Conservation (phyloP, 2,888 invertebrate genomes). For the Synergus japonicus region DNA sequence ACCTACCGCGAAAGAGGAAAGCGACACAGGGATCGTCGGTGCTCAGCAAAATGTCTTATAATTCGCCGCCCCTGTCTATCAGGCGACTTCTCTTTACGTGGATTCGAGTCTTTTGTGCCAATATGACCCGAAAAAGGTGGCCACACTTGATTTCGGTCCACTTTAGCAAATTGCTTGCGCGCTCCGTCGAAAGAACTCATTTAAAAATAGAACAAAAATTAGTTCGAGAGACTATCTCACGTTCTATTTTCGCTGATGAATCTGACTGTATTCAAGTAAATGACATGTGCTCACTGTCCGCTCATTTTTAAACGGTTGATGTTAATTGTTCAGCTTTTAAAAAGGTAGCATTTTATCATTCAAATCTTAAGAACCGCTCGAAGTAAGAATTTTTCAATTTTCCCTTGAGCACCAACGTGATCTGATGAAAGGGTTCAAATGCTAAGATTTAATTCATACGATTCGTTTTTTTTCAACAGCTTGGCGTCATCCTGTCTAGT, state of each 20-base stretch:
- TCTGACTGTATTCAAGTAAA: too few relatives aligned
- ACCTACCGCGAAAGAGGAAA: slow-evolving; percentile 43
- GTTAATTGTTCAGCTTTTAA: too few relatives aligned
- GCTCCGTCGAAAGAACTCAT: slow-evolving; percentile 32
- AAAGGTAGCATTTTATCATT: too few relatives aligned
- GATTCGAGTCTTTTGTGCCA: slow-evolving; percentile 72
- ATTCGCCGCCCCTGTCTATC: slow-evolving; percentile 71
- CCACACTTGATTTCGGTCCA: slow-evolving; percentile 65
- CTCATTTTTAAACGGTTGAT: too few relatives aligned
- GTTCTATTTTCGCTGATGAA: slow-evolving; percentile 19
- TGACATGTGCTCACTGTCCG: too few relatives aligned
- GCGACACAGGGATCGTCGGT: slow-evolving; percentile 42
- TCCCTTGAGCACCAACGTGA: too few relatives aligned
- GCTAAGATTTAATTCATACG: slow-evolving; percentile 2
- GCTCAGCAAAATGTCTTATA: slow-evolving; percentile 61
- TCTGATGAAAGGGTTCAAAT: too few relatives aligned
- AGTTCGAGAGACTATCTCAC: slow-evolving; percentile 28
- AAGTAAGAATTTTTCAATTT: too few relatives aligned
- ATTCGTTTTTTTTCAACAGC: neutral
- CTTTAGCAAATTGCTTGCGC: slow-evolving; percentile 56
- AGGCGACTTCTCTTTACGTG: slow-evolving; percentile 71
- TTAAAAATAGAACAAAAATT: slow-evolving; percentile 44
- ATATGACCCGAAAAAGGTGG: slow-evolving; percentile 60
- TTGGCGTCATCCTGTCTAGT: slow-evolving; percentile 13
- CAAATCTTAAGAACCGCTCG: too few relatives aligned